Conservation (phyloP, 2,797 vertebrate species). For the Parotocinclus haroldoi region DNA sequence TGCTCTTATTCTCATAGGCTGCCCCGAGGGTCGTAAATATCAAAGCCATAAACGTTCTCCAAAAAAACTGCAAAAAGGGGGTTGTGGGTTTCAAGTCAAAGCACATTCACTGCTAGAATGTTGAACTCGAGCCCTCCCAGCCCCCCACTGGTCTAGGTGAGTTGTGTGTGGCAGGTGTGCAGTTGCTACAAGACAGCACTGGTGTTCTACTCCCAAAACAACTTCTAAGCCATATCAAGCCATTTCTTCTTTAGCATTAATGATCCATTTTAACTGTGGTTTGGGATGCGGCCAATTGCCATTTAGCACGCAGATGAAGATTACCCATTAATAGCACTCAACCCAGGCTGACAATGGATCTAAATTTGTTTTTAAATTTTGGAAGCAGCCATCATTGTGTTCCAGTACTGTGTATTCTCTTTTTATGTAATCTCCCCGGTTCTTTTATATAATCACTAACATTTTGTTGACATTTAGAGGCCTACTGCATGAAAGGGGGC, state of each 20-base stretch:
- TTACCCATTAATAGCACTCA: slow-evolving; percentile 27
- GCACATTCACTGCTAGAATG: not conserved
- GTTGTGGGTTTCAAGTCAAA: not conserved
- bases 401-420: slow-evolving; percentile 15
- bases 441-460: slow-evolving; percentile 14
- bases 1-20: not conserved
- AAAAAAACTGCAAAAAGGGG: not conserved
- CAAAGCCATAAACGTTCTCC: not conserved
- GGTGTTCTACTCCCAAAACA: slow-evolving; percentile 21
- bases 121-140: slow-evolving; percentile 2
- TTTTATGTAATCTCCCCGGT: not conserved
- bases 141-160: not conserved
- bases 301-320: slow-evolving; percentile 34
- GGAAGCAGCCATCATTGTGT: not conserved
- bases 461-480: slow-evolving; percentile 18
- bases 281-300: slow-evolving; percentile 38
- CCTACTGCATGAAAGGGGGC: slow-evolving; percentile 20
- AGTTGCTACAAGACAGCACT: slow-evolving; percentile 4
- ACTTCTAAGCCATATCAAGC: slow-evolving; percentile 22
- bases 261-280: slow-evolving; percentile 33
- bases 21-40: not conserved
- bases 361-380: slow-evolving; percentile 23
- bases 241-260: slow-evolving; percentile 40
- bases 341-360: slow-evolving; percentile 22
- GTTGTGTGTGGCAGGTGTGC: slow-evolving; percentile 30